Conservation (phyloP, 2,113 vertebrate genomes). For the Mystacornis crossleyi region DNA sequence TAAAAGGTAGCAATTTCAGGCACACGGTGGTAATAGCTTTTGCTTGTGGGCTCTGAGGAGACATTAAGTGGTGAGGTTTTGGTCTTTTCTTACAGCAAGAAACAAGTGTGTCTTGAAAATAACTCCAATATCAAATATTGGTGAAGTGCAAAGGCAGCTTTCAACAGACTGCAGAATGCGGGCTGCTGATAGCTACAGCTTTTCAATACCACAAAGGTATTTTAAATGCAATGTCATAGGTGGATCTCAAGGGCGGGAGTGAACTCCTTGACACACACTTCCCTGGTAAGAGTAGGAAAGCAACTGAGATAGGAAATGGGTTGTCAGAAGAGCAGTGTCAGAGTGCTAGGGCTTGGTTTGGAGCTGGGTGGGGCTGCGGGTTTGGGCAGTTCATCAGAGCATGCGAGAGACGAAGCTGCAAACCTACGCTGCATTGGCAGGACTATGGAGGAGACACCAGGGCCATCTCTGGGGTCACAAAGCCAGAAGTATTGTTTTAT, state of each 20-base stretch:
- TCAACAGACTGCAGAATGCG: not conserved
- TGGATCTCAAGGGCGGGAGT: not conserved
- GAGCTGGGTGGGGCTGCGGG: fast-evolving
- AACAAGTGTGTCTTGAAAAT: not conserved
- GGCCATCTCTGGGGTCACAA: not conserved
- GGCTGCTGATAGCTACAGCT: not conserved
- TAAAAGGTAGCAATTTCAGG: not conserved
- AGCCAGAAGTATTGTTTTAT: not conserved
- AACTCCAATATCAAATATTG: not conserved
- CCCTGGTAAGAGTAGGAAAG: not conserved
- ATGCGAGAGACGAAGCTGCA: fast-evolving
- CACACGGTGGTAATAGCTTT: not conserved
- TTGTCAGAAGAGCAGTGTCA: not conserved
- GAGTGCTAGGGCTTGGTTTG: not conserved
- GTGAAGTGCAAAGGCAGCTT: not conserved
- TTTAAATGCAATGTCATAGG: not conserved
- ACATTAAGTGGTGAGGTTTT: not conserved
- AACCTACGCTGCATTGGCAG: not conserved
- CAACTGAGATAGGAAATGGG: not conserved
- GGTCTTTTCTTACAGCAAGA: constrained; percentile 21
- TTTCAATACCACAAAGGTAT: not conserved
- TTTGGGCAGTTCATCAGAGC: not conserved
- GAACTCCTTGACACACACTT: not conserved
- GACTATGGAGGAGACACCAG: not conserved
- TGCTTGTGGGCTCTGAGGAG: not conserved